Evolutionary conservation across 2,888 invertebrate genomes (phyloP).

Genomic region (Tortrix viridana): DNA sequence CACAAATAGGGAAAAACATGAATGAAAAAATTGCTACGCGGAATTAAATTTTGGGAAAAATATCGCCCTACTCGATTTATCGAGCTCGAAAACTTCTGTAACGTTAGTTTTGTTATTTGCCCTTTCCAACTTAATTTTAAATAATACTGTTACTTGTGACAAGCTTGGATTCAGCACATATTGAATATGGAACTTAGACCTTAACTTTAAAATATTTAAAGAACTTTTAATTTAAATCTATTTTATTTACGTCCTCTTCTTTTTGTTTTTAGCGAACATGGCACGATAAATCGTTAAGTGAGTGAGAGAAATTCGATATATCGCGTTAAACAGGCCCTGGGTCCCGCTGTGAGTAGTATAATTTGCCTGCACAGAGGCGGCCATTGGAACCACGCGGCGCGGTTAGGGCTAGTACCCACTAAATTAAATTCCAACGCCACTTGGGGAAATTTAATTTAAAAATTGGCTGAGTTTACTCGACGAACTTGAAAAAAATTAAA

Average conservation of each 20-base stretch:
- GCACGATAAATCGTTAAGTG: conserved; percentile 59
- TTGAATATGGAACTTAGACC: too few relatives aligned
- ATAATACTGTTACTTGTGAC: too few relatives aligned
- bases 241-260: not conserved
- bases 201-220: too few relatives aligned
- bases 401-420: conserved; percentile 47
- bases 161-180: too few relatives aligned
- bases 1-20: too few relatives aligned
- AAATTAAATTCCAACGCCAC: conserved; percentile 49
- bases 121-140: too few relatives aligned
- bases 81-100: too few relatives aligned
- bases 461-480: conserved; percentile 17
- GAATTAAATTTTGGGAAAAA: too few relatives aligned
- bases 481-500: conserved; percentile 37
- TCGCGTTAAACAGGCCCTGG: conserved; percentile 59
- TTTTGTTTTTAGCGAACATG: conserved; percentile 46
- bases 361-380: conserved; percentile 61
- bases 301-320: conserved; percentile 67
- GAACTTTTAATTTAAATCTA: too few relatives aligned
- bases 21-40: too few relatives aligned
- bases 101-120: too few relatives aligned
- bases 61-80: too few relatives aligned
- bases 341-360: conserved; percentile 69
- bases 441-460: conserved; percentile 34
- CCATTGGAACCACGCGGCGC: conserved; percentile 48